Percentiles rank a stretch among this genome's conserved stretches.
phyloP scores from a whole-genome alignment of 2,113 vertebrate species.

The Platichthys stellatus region DNA sequence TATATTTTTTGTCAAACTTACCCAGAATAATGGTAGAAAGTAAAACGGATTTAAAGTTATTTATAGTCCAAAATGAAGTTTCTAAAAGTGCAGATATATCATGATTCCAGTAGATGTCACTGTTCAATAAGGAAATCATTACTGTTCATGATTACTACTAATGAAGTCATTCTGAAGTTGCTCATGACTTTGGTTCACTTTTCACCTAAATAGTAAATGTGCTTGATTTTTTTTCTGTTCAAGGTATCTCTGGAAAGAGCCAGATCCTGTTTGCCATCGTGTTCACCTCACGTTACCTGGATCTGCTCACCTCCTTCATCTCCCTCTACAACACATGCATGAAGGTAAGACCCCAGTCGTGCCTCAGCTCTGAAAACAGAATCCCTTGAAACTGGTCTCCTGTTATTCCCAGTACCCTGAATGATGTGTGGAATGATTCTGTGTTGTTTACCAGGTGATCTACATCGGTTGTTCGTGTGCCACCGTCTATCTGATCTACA shows the following conservation, averaged over 20 bases:
- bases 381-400: background rate
- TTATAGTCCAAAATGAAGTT: background rate
- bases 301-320: constrained; percentile 97
- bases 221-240: constrained; percentile 26
- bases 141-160: background rate
- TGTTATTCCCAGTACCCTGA: background rate
- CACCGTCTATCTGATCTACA: constrained; percentile 96
- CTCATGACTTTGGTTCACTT: background rate
- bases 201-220: constrained; percentile 4
- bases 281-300: constrained; percentile 98
- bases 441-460: constrained; percentile 84
- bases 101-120: constrained; percentile 58
- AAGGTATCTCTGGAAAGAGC: constrained; percentile 99
- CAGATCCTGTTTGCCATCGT: constrained; percentile 98
- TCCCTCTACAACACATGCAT: constrained; percentile 97
- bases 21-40: too few relatives aligned
- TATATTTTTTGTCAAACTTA: background rate
- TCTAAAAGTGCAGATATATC: background rate
- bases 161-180: background rate
- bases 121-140: constrained; percentile 20
- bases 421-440: background rate
- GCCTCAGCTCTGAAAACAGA: background rate
- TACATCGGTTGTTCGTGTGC: constrained; percentile 94
- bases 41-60: background rate
- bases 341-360: constrained; percentile 86